phyloP scores from a whole-genome alignment of 2,113 vertebrate genomes.

The Tamias sibiricus region DNA sequence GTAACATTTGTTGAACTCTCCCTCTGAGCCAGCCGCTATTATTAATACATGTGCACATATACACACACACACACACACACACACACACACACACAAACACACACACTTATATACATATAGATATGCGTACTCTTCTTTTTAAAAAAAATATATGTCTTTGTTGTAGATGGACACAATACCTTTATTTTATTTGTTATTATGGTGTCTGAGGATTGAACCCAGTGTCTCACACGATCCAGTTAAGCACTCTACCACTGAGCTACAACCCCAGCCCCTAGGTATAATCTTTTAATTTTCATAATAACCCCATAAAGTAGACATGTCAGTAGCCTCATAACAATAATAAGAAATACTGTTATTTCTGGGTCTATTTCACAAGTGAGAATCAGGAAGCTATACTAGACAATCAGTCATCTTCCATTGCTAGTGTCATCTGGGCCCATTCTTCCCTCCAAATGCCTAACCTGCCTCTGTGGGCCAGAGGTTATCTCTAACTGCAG shows the following conservation, averaged over 20 bases:
- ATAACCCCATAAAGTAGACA: not conserved
- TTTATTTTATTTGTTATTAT: no score
- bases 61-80: no score
- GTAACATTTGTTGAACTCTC: slow-evolving; percentile 41
- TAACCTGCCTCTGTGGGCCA: not conserved
- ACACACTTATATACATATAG: no score
- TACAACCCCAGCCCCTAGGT: no score
- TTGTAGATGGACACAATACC: no score
- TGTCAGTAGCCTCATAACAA: not conserved
- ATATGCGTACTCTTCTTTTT: no score
- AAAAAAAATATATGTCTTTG: no score
- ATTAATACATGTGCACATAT: not conserved
- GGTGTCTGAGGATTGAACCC: no score
- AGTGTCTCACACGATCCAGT: no score
- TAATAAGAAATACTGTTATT: not conserved
- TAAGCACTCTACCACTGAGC: no score
- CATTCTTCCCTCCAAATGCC: not conserved
- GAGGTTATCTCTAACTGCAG: not conserved
- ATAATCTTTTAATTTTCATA: not conserved
- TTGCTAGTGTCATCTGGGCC: not conserved
- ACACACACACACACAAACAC: no score
- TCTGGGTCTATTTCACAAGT: slow-evolving; percentile 4
- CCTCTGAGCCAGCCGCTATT: slow-evolving; percentile 15
- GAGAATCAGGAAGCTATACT: not conserved
- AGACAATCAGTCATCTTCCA: not conserved